These are phyloP conservation scores for Hylaeus volcanicus DNA, from an alignment of 1,140 invertebrate species.

Conservation along the genomic window DNA sequence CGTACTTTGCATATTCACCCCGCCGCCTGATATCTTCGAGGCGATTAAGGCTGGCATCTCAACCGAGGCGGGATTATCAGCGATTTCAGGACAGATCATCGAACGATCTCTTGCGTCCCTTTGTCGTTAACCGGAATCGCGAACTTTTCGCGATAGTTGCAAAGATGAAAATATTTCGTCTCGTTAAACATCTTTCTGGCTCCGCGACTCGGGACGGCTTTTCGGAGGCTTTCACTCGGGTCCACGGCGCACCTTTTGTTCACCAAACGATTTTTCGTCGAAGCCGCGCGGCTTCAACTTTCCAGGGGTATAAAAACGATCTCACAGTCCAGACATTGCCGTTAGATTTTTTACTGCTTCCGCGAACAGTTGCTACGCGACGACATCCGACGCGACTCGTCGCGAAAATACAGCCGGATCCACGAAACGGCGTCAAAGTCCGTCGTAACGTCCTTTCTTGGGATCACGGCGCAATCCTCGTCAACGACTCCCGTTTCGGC, in stretches of 20 bases:
- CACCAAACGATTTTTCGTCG: background rate
- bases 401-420: slow-evolving; percentile 31
- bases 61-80: background rate
- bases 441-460: slow-evolving; percentile 55
- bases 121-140: no score
- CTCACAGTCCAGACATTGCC: slow-evolving; percentile 1
- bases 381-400: background rate
- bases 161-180: no score
- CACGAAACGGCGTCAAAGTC: slow-evolving; percentile 49
- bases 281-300: slow-evolving; percentile 10
- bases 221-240: background rate
- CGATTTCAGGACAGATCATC: background rate
- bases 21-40: slow-evolving; percentile 62
- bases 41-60: slow-evolving; percentile 50
- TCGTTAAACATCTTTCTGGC: no score
- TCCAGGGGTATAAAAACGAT: background rate
- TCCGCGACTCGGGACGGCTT: background rate
- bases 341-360: slow-evolving; percentile 36
- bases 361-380: slow-evolving; percentile 5
- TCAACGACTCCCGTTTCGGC: background rate
- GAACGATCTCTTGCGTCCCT: background rate
- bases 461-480: slow-evolving; percentile 44
- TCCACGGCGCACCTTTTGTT: background rate
- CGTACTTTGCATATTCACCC: slow-evolving; percentile 74
- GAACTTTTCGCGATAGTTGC: background rate